Evolutionary conservation across 2,888 invertebrate genomes (phyloP).

Genomic region (Eudasyphora cyanicolor): DNA sequence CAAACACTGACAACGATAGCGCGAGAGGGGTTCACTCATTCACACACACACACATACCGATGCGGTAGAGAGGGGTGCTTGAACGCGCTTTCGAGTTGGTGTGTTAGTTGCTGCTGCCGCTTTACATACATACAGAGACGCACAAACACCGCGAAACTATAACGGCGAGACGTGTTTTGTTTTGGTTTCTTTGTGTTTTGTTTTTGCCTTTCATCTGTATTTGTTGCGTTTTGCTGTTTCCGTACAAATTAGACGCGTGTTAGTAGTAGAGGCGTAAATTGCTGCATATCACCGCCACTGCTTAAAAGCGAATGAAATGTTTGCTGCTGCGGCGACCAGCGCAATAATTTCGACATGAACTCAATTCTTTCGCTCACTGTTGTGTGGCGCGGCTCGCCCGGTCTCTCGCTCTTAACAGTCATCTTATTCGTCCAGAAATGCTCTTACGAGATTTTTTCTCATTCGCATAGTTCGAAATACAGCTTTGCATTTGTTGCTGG

Average conservation of each 20-base stretch:
- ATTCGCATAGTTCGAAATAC: not conserved
- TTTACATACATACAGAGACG: constrained; percentile 41
- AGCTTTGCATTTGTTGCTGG: too few species aligned
- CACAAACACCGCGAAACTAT: constrained; percentile 35
- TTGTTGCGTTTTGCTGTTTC: constrained; percentile 48
- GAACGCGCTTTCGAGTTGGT: constrained; percentile 41
- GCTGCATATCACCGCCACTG: constrained; percentile 73
- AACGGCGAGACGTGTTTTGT: constrained; percentile 59
- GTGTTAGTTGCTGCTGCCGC: constrained; percentile 31
- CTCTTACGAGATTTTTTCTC: constrained; percentile 40
- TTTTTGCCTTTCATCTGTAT: constrained; percentile 32
- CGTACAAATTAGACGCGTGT: constrained; percentile 53
- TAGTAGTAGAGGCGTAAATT: constrained; percentile 28
- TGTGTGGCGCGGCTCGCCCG: not conserved
- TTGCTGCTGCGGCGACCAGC: constrained; percentile 10
- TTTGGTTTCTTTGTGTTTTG: constrained; percentile 45
- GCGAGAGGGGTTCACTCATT: not conserved
- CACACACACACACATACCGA: not conserved
- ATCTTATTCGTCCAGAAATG: not conserved
- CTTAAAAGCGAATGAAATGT: constrained; percentile 72
- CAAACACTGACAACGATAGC: too few species aligned
- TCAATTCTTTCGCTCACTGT: constrained; percentile 6
- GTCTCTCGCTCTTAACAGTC: not conserved
- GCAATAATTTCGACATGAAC: constrained; percentile 24
- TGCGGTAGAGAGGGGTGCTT: not conserved